Conservation (phyloP, 2,113 vertebrate genomes). For the Rana temporaria region DNA sequence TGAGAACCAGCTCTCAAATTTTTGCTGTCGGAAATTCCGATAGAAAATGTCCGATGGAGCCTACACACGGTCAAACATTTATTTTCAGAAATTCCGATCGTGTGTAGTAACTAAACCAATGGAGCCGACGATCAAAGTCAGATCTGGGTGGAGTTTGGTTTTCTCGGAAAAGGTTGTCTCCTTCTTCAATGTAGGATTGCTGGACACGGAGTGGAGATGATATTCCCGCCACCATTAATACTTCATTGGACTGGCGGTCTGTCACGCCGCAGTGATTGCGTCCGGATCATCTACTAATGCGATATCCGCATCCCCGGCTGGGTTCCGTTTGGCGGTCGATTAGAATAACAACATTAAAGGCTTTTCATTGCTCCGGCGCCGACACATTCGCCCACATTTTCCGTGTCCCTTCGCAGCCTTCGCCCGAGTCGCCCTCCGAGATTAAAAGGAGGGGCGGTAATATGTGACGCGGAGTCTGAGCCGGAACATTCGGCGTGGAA, state of each 20-base stretch:
- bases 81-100: no score
- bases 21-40: no score
- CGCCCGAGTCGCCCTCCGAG: background rate
- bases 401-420: background rate
- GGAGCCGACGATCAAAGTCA: no score
- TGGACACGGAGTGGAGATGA: no score
- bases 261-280: background rate
- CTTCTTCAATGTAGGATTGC: no score
- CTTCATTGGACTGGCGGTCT: no score
- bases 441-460: slow-evolving; percentile 3
- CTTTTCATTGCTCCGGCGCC: background rate
- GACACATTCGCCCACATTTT: background rate
- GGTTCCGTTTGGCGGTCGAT: background rate
- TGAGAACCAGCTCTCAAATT: no score
- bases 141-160: no score
- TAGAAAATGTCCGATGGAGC: no score
- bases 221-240: background rate
- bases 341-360: slow-evolving; percentile 19
- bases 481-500: background rate
- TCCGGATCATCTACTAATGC: background rate
- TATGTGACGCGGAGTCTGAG: background rate
- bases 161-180: no score
- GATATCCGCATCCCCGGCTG: background rate
- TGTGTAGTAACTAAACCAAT: no score
- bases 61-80: no score